Percentiles rank a stretch among this genome's conserved stretches.
These are phyloP conservation scores for Heliothis peltigera DNA, from an alignment of 2,888 invertebrate genomes.

Conservation along the genomic window DNA sequence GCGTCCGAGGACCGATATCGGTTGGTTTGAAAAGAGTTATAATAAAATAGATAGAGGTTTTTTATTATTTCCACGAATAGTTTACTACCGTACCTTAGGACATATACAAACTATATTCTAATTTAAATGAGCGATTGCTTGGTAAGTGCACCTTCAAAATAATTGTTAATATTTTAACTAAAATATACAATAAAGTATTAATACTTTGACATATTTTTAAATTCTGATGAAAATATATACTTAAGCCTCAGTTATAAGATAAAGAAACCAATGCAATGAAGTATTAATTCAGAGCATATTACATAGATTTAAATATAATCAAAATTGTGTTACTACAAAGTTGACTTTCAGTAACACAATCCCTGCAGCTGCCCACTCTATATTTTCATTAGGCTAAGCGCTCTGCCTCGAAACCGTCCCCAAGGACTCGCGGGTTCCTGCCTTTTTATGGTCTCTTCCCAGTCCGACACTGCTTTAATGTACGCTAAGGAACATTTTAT, in stretches of 20 bases:
- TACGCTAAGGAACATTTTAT: constrained; percentile 87
- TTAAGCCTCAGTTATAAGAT: too few species aligned
- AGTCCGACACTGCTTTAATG: constrained; percentile 85
- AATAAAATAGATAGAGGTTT: constrained; percentile 55
- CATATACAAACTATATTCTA: too few species aligned
- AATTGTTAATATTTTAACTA: too few species aligned
- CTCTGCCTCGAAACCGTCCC: constrained; percentile 73
- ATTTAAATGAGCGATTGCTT: too few species aligned
- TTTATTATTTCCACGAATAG: constrained; percentile 3
- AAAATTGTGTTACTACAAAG: background rate
- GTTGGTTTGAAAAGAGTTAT: constrained; percentile 67
- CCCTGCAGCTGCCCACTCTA: constrained; percentile 72
- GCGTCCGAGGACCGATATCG: constrained; percentile 75
- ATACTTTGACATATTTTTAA: too few species aligned
- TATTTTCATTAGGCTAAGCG: constrained; percentile 80
- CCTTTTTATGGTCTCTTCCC: constrained; percentile 84
- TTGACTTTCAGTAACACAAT: constrained; percentile 11
- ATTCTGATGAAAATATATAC: too few species aligned
- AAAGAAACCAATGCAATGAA: too few species aligned
- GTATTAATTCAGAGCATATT: too few species aligned
- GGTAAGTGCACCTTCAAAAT: too few species aligned
- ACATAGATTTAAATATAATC: background rate
- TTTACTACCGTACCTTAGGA: too few species aligned
- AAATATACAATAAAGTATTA: too few species aligned
- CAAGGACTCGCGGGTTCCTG: constrained; percentile 71